These are phyloP conservation scores for Musca vetustissima DNA, from an alignment of 1,140 invertebrate genomes.

Conservation along the genomic window DNA sequence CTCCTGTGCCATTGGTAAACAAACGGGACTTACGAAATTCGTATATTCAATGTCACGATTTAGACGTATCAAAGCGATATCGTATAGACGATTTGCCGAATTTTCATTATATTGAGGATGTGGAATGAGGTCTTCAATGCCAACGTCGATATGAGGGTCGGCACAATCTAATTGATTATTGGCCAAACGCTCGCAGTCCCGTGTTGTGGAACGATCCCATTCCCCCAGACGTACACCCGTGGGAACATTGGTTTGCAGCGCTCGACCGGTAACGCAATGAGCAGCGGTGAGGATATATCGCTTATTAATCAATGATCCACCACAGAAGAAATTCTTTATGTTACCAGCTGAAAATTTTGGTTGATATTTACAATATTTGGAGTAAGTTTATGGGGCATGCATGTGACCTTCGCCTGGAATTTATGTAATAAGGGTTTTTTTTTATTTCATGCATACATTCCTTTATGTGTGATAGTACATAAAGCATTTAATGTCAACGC, in stretches of 20 bases:
- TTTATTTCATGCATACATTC: too few relatives aligned
- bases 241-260: constrained; percentile 57
- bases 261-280: constrained; percentile 59
- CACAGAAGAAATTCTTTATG: constrained; percentile 58
- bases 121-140: constrained; percentile 55
- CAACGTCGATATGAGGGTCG: constrained; percentile 61
- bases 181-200: constrained; percentile 41
- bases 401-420: too few relatives aligned
- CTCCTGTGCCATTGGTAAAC: constrained; percentile 64
- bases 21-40: constrained; percentile 75
- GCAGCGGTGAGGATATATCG: constrained; percentile 61
- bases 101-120: constrained; percentile 63
- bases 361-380: too few relatives aligned
- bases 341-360: constrained; percentile 30
- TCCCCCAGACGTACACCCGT: constrained; percentile 49
- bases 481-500: too few relatives aligned
- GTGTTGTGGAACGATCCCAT: constrained; percentile 46
- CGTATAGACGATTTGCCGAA: constrained; percentile 63
- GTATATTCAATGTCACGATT: constrained; percentile 58
- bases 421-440: too few relatives aligned
- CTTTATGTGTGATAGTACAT: too few relatives aligned
- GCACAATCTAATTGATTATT: constrained; percentile 54
- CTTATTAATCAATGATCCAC: constrained; percentile 60
- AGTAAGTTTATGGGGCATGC: too few relatives aligned
- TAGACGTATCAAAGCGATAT: constrained; percentile 76